Base-by-base conservation (phyloP, 2,113 vertebrate species). In the Sus scrofa region DNA sequence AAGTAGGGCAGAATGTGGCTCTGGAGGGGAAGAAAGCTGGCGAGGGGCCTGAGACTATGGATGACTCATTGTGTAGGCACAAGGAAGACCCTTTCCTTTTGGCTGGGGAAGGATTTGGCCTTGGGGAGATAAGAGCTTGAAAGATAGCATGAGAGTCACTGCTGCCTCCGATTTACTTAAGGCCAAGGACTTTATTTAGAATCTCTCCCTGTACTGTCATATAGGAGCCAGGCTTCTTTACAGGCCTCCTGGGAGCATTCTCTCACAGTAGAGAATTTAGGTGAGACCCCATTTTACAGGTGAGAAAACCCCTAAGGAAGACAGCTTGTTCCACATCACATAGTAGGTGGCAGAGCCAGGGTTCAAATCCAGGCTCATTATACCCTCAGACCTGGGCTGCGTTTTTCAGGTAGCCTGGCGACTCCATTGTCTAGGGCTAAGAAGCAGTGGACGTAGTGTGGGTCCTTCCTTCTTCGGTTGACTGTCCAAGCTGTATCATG, bases 61-160 rank as follows among this genome's bases (percentile, higher is more conserved):
- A 54, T 96, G 34, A 84, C 91, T 94, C 52, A 87, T 75, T 79
- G 70, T 77, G 30, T 7, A 37, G 27, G 14, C 65, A 26, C 39
- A 68, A 87, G 32, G 79, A 74, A 92, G 88, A 96, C 81, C 93
- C 84, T 94, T 92, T 56, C 32, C 6, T 90, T 95, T 71, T 50
- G 44, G 20, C 37, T 73, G 12, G 79, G 93, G 74, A 92, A 92
- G 86, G 62, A 67, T 94, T 86, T 94, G 68, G 68, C 92, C 54
- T 88, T 79, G 68, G 30, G 79, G 22, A 86, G 68, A 58, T 77
- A 54, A 50, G 34, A 95, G 8, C 27, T 56, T 84, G 44, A 89
- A 83, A 86, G 79, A 56, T 50, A 6, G 12, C 11, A 10, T 54
- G 30, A 44, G 82, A 60, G 44, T 44, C 16, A 11, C 27, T 87